A percentile compares a stretch with the other conserved stretches of the same genome.
These are phyloP conservation scores for Etia nguti DNA, from an alignment of 2,113 vertebrate genomes.

Conservation along the genomic window DNA sequence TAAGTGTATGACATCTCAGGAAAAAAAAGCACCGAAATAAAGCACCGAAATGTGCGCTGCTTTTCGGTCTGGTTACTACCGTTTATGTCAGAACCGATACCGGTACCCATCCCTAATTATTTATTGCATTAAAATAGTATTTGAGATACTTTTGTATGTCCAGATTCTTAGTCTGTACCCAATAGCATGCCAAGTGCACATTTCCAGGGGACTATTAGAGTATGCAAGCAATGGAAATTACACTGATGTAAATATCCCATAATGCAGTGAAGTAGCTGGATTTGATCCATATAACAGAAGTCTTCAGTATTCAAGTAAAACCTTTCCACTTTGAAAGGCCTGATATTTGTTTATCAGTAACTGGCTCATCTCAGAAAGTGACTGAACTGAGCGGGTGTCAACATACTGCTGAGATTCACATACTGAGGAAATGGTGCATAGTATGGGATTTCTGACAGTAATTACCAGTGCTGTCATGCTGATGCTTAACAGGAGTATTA, in stretches of 20 bases:
- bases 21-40: no score
- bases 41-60: no score
- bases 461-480: not conserved
- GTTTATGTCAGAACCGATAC: no score
- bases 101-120: no score
- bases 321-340: not conserved
- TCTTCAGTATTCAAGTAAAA: not conserved
- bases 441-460: not conserved
- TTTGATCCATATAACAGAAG: not conserved
- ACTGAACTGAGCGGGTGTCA: not conserved
- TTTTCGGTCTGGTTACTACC: no score
- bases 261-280: not conserved
- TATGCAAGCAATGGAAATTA: not conserved
- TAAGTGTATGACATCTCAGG: no score
- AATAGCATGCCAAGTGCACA: not conserved
- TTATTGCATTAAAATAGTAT: not conserved
- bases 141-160: not conserved
- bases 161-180: not conserved
- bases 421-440: not conserved
- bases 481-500: not conserved
- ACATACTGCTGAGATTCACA: not conserved
- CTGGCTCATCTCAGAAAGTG: not conserved
- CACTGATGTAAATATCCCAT: not conserved
- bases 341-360: not conserved
- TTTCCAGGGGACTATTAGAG: not conserved